Conservation (phyloP, 2,888 invertebrate species). For the Mystacides longicornis region DNA sequence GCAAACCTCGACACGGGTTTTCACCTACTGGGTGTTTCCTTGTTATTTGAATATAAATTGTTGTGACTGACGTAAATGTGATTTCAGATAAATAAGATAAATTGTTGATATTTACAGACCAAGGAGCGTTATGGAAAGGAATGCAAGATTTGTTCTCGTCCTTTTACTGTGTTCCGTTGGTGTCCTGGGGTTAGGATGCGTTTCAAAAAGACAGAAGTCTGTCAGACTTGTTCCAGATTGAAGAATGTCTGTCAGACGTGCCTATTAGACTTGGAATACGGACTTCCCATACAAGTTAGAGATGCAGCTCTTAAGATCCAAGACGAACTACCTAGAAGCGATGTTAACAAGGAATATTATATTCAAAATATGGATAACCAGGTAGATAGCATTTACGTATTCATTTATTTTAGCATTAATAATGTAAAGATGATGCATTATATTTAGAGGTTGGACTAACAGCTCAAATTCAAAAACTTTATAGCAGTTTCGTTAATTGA, state of each 20-base stretch:
- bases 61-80: not conserved
- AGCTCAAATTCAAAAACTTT: too few relatives aligned
- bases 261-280: constrained; percentile 88
- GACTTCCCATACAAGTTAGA: constrained; percentile 78
- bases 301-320: constrained; percentile 86
- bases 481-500: too few relatives aligned
- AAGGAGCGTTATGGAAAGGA: constrained; percentile 94
- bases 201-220: constrained; percentile 94
- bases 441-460: too few relatives aligned
- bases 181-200: constrained; percentile 93
- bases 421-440: too few relatives aligned
- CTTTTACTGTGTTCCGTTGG: constrained; percentile 95
- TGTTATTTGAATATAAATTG: not conserved
- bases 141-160: constrained; percentile 90
- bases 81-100: too few relatives aligned
- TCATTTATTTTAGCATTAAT: too few relatives aligned
- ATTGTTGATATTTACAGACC: constrained; percentile 53
- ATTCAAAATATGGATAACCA: constrained; percentile 86
- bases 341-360: constrained; percentile 92
- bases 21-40: not conserved
- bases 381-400: too few relatives aligned
- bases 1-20: too few relatives aligned
- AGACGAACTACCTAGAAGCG: constrained; percentile 86
- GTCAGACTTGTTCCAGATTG: constrained; percentile 89
- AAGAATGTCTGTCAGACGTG: constrained; percentile 98